Base-by-base conservation (phyloP, 2,888 invertebrate species). In the Caenorhabditis parvicauda region DNA sequence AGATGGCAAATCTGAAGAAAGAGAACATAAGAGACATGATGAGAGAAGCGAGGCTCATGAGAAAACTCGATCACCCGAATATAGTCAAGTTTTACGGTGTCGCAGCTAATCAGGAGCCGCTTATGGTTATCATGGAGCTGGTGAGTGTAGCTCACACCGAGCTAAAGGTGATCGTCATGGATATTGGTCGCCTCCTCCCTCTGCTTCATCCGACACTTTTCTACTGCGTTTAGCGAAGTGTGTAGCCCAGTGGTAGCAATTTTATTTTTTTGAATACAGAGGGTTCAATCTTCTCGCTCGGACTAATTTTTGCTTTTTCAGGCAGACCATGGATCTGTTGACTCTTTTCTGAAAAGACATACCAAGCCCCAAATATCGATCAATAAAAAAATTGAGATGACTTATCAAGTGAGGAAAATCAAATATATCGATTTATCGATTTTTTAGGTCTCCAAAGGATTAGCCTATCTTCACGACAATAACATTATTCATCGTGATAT, bases 101-200 rank as follows among this genome's bases (percentile, higher is more conserved):
- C 5, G 70, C 72, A 4, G 70, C 70, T 9, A 64, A 61, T 17
- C 56, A 60, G 38, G 72, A 74, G 37, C 74, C 74, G 0, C 46
- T 74, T n/a, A 72, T 74, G 72, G 64, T 74, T 7, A 59, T 74
- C 32, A 74, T 74, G 74, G 74, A 72, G 35, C 45, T 74, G 52
- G 59, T 57, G 9, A 24, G 50, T 49, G 4, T 42, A 14, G 9
- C 24, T 7, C 22, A 44, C n/a, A n/a, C n/a, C n/a, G n/a, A n/a
- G n/a, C n/a, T n/a, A n/a, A n/a, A n/a, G n/a, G n/a, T n/a, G n/a
- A n/a, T n/a, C n/a, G n/a, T n/a, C n/a, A n/a, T n/a, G n/a, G n/a
- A n/a, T n/a, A 2, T 46, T n/a, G 28, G n/a, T n/a, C n/a, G n/a
- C n/a, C n/a, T n/a, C n/a, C n/a, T n/a, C n/a, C n/a, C n/a, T n/a